A percentile compares a stretch with the other conserved stretches of the same genome.
Conservation (phyloP, 2,888 invertebrate genomes). For the Hoplodrina blanda region DNA sequence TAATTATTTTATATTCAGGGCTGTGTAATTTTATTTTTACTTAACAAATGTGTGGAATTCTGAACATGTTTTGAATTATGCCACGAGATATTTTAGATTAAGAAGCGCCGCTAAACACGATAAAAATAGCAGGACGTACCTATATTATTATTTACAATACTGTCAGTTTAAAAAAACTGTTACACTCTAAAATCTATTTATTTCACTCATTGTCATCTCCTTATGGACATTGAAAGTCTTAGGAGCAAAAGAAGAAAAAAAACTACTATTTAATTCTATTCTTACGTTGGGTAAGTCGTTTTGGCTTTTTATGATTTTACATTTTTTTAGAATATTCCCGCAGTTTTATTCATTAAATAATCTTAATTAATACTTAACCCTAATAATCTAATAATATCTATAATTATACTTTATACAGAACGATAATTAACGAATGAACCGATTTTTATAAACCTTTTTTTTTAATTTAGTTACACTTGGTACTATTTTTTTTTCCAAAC, state of each 20-base stretch:
- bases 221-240: conserved; percentile 5
- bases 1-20: no score
- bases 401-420: conserved; percentile 3
- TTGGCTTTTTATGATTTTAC: conserved; percentile 35
- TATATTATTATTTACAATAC: neutral
- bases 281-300: conserved; percentile 40
- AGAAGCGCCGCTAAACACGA: neutral
- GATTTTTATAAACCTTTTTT: no score
- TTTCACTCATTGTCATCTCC: conserved; percentile 47
- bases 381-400: no score
- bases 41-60: no score
- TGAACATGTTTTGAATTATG: neutral
- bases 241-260: neutral
- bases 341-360: neutral
- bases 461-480: no score
- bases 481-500: neutral
- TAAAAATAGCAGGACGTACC: neutral
- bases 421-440: neutral
- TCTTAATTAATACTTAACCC: neutral
- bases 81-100: neutral
- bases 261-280: conserved; percentile 7
- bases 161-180: neutral
- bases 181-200: conserved; percentile 13
- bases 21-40: no score
- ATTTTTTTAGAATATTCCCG: conserved; percentile 16